Conservation (phyloP, 1,140 invertebrate species). For the Mactra quadrangularis region DNA sequence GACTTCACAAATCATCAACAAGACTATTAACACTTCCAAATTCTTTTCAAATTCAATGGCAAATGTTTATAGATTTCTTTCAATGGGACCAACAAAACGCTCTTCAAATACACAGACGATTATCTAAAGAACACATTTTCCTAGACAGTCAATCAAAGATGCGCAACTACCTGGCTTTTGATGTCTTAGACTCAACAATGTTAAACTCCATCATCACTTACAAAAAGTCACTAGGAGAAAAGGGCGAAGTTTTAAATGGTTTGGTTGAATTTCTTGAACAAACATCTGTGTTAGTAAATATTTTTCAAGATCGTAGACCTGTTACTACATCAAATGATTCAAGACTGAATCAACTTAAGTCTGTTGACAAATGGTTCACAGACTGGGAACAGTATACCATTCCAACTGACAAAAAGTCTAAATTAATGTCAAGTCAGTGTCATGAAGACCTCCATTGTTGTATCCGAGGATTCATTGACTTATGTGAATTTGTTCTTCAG, state of each 20-base stretch:
- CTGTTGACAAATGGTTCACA: slow-evolving; percentile 11
- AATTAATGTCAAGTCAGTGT: slow-evolving; percentile 14
- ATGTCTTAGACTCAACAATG: slow-evolving; percentile 30
- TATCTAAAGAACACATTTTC: slow-evolving; percentile 29
- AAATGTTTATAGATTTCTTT: slow-evolving; percentile 21
- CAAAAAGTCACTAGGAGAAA: not conserved
- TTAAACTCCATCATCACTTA: slow-evolving; percentile 17
- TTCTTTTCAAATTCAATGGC: slow-evolving; percentile 19
- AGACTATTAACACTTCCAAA: slow-evolving; percentile 8
- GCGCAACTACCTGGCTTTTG: slow-evolving; percentile 26
- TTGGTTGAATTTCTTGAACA: slow-evolving; percentile 19
- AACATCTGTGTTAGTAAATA: not conserved
- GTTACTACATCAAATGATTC: not conserved
- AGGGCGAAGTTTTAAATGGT: slow-evolving; percentile 11
- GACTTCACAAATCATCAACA: not conserved
- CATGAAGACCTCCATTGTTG: slow-evolving; percentile 15
- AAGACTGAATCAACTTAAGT: not conserved
- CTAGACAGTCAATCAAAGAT: not conserved
- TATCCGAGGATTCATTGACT: slow-evolving; percentile 14
- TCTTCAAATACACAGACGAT: slow-evolving; percentile 19
- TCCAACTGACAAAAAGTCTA: not conserved
- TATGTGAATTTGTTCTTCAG: not conserved
- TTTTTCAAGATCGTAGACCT: slow-evolving; percentile 31
- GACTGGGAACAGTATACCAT: not conserved
- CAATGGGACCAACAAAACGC: slow-evolving; percentile 36